Percentiles rank a stretch among this genome's conserved stretches.
These are phyloP conservation scores for Champsocephalus gunnari DNA, from an alignment of 2,797 vertebrate species.

Conservation along the genomic window DNA sequence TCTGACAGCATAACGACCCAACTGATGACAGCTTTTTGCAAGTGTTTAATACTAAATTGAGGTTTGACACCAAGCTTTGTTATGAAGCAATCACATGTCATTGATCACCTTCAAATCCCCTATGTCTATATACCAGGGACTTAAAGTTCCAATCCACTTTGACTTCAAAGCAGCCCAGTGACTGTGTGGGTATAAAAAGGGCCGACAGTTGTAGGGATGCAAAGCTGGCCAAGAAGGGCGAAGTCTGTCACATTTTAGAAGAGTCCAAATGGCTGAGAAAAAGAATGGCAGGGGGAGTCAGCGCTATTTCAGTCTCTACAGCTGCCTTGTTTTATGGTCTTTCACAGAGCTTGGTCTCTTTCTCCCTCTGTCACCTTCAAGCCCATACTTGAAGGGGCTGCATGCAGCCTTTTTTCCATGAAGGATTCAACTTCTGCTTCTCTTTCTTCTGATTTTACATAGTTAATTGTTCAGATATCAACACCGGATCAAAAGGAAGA, in stretches of 20 bases:
- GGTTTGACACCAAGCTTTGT: not conserved
- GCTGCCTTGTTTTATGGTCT: slow-evolving; percentile 80
- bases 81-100: slow-evolving; percentile 5
- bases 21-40: not conserved
- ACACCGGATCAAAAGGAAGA: not conserved
- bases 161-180: not conserved
- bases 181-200: slow-evolving; percentile 21
- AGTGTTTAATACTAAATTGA: not conserved
- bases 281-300: slow-evolving; percentile 45
- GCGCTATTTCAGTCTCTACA: slow-evolving; percentile 81
- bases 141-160: not conserved
- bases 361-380: slow-evolving; percentile 66
- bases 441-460: not conserved
- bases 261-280: slow-evolving; percentile 70
- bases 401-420: not conserved
- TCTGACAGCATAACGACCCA: not conserved
- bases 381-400: slow-evolving; percentile 24
- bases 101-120: not conserved
- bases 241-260: slow-evolving; percentile 54
- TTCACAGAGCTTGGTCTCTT: slow-evolving; percentile 65
- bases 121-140: not conserved
- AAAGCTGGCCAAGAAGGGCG: slow-evolving; percentile 32
- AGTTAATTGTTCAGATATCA: not conserved
- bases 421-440: not conserved
- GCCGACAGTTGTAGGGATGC: not conserved